Base-by-base conservation (phyloP, 2,797 vertebrate genomes). In the Lophius americanus region DNA sequence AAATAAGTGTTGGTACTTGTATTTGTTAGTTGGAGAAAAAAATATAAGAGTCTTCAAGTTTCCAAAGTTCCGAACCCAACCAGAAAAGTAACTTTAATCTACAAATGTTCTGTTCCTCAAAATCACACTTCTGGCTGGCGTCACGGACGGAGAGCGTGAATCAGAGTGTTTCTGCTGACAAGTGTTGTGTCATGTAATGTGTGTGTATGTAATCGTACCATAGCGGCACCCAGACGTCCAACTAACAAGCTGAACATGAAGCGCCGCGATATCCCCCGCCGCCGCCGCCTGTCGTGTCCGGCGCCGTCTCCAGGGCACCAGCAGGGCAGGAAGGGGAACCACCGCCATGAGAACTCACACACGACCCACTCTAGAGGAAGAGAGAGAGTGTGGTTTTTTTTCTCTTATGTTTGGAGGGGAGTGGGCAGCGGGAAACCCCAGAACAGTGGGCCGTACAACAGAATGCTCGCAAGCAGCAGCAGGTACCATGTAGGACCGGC, bases 221-320 rank as follows among this genome's bases (percentile, higher is more conserved):
- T 65, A 69, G 74, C 44, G 11, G 3, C 39, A 3, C 35, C 66
- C 73, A 71, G 67, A 48, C 61, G 56, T 61, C 51, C 70, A 60
- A 67, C 75, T 63, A 73, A 74, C 70, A 70, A 72, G 44, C 72
- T 86, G 75, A 76, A 76, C 76, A 78, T 9, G 54, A 69, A 81
- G 73, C 70, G 75, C 75, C 71, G 76, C 23, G 64, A 70, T 79
- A 75, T 85, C 77, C 73, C 79, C 78, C 63, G 81, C 78, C 78
- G 81, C 78, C 78, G 81, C 84, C 82, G 86, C 82, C 84, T 88
- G 84, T 74, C 33, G 23, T n/a, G 12, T 55, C 67, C 63, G 74
- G 72, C 14, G 9, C 68, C 64, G 44, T 79, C 77, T 55, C 66
- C 51, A 57, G 73, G 79, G 75, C 78, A 71, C 70, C 46, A 49